Percentiles rank a stretch among this genome's conserved stretches.
These are phyloP conservation scores for Oryzias melastigma DNA, from an alignment of 2,113 vertebrate species.

Conservation along the genomic window DNA sequence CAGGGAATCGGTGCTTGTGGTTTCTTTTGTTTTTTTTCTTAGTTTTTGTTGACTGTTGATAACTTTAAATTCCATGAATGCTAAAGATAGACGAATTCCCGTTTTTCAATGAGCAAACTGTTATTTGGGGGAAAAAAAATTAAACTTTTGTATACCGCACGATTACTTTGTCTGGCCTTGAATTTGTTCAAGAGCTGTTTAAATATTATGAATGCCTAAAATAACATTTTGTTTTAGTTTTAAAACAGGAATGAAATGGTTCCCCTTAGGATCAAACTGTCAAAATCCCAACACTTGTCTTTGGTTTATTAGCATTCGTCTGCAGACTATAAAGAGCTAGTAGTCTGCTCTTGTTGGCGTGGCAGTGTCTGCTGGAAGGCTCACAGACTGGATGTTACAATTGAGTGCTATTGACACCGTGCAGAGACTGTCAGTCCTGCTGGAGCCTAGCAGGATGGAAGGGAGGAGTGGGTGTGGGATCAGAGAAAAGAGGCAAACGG, in stretches of 20 bases:
- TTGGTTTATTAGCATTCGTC: constrained; percentile 19
- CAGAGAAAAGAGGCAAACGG: constrained; percentile 36
- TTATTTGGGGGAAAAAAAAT: too few relatives aligned
- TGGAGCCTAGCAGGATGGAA: constrained; percentile 64
- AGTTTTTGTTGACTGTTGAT: constrained; percentile 8
- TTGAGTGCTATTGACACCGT: constrained; percentile 72
- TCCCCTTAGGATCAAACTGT: not conserved
- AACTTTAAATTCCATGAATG: not conserved
- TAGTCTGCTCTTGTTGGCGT: constrained; percentile 64
- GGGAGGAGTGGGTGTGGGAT: not conserved
- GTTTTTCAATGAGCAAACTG: too few relatives aligned
- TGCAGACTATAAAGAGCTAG: constrained; percentile 11
- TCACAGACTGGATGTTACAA: constrained; percentile 72
- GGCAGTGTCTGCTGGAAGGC: constrained; percentile 68
- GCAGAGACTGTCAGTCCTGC: constrained; percentile 54
- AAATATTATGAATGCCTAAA: too few relatives aligned
- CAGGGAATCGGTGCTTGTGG: not conserved
- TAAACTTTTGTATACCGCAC: too few relatives aligned
- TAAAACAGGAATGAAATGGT: not conserved
- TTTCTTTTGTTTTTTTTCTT: not conserved
- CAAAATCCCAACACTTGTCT: too few relatives aligned
- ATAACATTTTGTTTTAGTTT: too few relatives aligned
- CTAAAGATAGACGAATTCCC: not conserved
- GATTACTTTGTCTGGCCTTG: too few relatives aligned
- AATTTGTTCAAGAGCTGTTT: too few relatives aligned